A percentile compares a stretch with the other conserved stretches of the same genome.
Evolutionary conservation across 1,140 invertebrate species (phyloP).

Genomic region (Anastrepha ludens): DNA sequence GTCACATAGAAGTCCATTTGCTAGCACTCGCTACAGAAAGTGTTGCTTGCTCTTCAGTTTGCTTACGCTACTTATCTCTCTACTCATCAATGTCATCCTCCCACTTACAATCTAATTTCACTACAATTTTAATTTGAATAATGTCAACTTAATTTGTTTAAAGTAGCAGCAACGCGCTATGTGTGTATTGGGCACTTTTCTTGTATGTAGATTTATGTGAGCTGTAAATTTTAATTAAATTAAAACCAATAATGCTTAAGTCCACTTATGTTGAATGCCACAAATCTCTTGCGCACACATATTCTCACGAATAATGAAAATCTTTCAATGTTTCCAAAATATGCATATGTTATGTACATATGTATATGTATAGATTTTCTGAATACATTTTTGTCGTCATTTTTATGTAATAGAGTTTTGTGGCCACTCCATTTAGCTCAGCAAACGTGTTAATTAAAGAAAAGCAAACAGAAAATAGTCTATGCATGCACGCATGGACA

Average conservation of each 20-base stretch:
- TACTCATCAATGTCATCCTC: neutral
- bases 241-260: neutral
- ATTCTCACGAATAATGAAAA: neutral
- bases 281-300: neutral
- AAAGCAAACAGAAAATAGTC: neutral
- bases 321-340: neutral
- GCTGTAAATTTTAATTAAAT: conserved; percentile 17
- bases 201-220: neutral
- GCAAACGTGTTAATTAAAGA: conserved; percentile 32
- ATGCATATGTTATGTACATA: too few relatives aligned
- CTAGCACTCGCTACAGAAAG: too few relatives aligned
- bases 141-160: conserved; percentile 46
- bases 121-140: conserved; percentile 34
- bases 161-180: neutral
- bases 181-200: neutral
- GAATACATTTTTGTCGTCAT: conserved; percentile 17
- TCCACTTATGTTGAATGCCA: neutral
- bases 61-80: too few relatives aligned
- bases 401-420: neutral
- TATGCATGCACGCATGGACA: neutral
- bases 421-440: conserved; percentile 11
- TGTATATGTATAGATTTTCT: neutral
- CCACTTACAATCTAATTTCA: conserved; percentile 7
- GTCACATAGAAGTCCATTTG: too few relatives aligned
- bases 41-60: too few relatives aligned